Evolutionary conservation across 2,113 vertebrate genomes (phyloP).

Genomic region (Chitala chitala): DNA sequence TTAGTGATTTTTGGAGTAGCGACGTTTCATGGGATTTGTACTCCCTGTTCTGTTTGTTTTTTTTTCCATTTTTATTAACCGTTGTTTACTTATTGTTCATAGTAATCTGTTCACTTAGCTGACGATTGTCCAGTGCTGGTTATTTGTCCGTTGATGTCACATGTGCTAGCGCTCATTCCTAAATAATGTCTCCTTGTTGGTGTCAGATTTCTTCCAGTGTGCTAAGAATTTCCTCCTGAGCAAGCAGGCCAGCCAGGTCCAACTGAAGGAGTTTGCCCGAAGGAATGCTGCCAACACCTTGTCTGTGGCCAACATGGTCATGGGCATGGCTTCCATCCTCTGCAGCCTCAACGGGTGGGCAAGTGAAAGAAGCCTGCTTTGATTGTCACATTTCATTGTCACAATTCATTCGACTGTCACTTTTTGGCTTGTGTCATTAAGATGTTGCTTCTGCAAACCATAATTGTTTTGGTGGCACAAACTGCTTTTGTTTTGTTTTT

Average conservation of each 20-base stretch:
- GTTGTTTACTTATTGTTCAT: neutral
- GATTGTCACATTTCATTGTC: no score
- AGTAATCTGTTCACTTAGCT: neutral
- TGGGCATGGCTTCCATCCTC: constrained; percentile 81
- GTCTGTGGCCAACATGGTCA: constrained; percentile 78
- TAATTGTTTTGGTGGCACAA: neutral
- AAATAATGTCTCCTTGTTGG: constrained; percentile 32
- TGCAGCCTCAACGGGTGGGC: constrained; percentile 79
- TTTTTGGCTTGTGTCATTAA: no score
- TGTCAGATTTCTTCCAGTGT: constrained; percentile 69
- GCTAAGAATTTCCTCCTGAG: constrained; percentile 65
- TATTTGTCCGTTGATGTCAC: neutral
- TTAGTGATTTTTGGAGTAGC: neutral
- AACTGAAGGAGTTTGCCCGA: constrained; percentile 71
- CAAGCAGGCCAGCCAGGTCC: constrained; percentile 40
- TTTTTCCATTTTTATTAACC: neutral
- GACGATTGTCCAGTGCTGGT: neutral
- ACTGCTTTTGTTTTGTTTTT: neutral
- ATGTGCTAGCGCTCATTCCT: neutral
- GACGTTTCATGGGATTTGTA: neutral
- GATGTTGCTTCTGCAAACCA: no score
- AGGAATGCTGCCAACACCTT: constrained; percentile 77
- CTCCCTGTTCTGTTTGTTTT: neutral
- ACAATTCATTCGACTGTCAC: no score
- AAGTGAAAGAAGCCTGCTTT: neutral